Evolutionary conservation across 2,888 invertebrate genomes (phyloP).

Genomic region (Leptothorax acervorum): DNA sequence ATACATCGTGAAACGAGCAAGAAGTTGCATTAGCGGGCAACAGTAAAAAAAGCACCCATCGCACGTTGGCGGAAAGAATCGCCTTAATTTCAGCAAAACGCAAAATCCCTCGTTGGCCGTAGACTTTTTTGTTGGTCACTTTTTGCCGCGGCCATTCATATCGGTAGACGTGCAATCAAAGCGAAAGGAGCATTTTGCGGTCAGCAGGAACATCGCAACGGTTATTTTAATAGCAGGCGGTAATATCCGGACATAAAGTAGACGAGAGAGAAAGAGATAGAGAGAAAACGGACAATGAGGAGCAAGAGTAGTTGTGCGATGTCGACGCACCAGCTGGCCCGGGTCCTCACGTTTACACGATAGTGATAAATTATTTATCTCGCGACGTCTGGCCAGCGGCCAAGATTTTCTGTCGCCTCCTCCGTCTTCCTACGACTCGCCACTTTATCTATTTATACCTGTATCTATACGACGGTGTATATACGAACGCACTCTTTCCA

Average conservation of each 20-base stretch:
- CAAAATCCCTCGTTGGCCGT: constrained; percentile 23
- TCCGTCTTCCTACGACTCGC: constrained; percentile 57
- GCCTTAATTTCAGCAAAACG: constrained; percentile 51
- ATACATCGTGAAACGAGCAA: constrained; percentile 2
- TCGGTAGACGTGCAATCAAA: constrained; percentile 50
- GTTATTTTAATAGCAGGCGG: constrained; percentile 53
- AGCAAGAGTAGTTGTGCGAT: constrained; percentile 58
- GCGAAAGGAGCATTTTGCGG: constrained; percentile 49
- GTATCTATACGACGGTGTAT: constrained; percentile 8
- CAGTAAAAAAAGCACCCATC: constrained; percentile 4
- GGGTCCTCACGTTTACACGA: constrained; percentile 75
- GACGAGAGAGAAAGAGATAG: constrained; percentile 3
- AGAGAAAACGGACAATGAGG: constrained; percentile 70
- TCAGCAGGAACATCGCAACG: constrained; percentile 52
- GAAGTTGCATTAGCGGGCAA: neutral
- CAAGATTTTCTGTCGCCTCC: constrained; percentile 75
- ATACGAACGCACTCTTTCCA: constrained; percentile 9
- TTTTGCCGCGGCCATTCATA: constrained; percentile 47
- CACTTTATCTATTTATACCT: constrained; percentile 67
- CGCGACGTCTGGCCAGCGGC: constrained; percentile 78
- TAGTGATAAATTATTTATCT: constrained; percentile 82
- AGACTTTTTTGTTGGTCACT: constrained; percentile 33
- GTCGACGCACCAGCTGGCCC: constrained; percentile 69
- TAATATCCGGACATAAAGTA: constrained; percentile 47
- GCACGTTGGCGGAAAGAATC: constrained; percentile 32